These are phyloP conservation scores for Sebastiscus albofasciatus DNA, from an alignment of 2,797 vertebrate species.

Conservation along the genomic window DNA sequence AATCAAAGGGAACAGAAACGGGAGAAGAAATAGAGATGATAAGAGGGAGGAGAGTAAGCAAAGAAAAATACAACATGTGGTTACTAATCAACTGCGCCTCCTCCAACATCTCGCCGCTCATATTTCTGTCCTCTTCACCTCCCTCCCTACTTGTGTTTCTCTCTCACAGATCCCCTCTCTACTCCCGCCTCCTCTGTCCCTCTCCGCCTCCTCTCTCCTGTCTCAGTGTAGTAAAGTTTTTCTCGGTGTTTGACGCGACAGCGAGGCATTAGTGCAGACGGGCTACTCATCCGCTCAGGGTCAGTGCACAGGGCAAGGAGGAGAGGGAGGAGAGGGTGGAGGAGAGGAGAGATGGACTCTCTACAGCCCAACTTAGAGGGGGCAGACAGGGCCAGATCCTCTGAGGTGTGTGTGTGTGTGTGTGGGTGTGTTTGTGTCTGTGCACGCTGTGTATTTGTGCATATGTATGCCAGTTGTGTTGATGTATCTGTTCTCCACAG, in stretches of 20 bases:
- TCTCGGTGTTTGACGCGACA: conserved; percentile 80
- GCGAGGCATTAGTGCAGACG: conserved; percentile 82
- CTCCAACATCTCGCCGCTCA: background rate
- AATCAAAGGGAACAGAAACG: background rate
- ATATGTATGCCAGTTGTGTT: conserved; percentile 73
- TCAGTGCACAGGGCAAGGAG: conserved; percentile 84
- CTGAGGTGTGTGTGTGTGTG: conserved; percentile 63
- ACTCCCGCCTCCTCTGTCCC: conserved; percentile 61
- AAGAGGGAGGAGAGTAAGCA: background rate
- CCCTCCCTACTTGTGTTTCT: conserved; percentile 26
- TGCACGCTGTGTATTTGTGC: conserved; percentile 54
- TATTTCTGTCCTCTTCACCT: conserved; percentile 34
- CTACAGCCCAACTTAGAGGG: conserved; percentile 75
- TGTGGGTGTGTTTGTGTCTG: conserved; percentile 30
- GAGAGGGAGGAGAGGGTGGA: conserved; percentile 72
- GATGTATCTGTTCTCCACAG: conserved; percentile 75
- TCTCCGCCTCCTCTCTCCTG: conserved; percentile 69
- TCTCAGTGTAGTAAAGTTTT: conserved; percentile 81
- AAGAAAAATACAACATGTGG: background rate
- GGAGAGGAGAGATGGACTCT: conserved; percentile 80
- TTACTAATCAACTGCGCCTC: background rate
- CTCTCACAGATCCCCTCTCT: conserved; percentile 27
- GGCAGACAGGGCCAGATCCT: conserved; percentile 84
- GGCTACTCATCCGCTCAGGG: conserved; percentile 83
- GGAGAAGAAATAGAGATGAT: background rate